These are phyloP conservation scores for Recurvirostra avosetta DNA, from an alignment of 2,113 vertebrate genomes.

Conservation along the genomic window DNA sequence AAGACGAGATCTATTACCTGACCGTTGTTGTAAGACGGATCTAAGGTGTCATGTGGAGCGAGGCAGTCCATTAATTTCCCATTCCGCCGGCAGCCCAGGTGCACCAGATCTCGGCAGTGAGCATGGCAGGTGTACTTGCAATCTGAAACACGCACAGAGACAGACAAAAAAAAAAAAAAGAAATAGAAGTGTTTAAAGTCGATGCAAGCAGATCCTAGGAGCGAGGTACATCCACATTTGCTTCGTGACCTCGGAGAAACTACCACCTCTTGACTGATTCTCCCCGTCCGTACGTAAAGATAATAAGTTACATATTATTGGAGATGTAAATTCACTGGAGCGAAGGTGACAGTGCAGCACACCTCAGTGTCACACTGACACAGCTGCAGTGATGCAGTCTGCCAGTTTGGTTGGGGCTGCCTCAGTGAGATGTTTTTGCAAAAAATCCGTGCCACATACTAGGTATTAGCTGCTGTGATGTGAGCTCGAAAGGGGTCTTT, in stretches of 20 bases:
- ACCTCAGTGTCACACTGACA: neutral
- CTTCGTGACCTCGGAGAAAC: neutral
- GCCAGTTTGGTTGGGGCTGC: neutral
- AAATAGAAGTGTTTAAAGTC: neutral
- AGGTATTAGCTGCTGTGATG: neutral
- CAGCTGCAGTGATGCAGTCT: neutral
- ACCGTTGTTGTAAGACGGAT: neutral
- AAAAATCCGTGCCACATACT: neutral
- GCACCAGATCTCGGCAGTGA: conserved; percentile 73
- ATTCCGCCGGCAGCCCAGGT: conserved; percentile 69
- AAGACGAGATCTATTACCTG: conserved; percentile 42
- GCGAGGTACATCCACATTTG: neutral
- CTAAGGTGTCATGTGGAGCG: conserved; percentile 3
- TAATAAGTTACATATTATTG: neutral
- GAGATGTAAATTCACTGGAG: neutral
- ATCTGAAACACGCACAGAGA: conserved; percentile 58
- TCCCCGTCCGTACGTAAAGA: neutral
- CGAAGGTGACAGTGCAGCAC: neutral
- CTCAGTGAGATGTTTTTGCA: neutral
- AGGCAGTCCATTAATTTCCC: conserved; percentile 56
- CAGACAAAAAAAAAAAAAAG: accelerated
- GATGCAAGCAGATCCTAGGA: neutral
- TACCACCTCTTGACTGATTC: neutral
- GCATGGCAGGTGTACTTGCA: conserved; percentile 74
- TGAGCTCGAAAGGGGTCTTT: accelerated